Base-by-base conservation (phyloP, 2,113 vertebrate species). In the Oostethus manadensis region DNA sequence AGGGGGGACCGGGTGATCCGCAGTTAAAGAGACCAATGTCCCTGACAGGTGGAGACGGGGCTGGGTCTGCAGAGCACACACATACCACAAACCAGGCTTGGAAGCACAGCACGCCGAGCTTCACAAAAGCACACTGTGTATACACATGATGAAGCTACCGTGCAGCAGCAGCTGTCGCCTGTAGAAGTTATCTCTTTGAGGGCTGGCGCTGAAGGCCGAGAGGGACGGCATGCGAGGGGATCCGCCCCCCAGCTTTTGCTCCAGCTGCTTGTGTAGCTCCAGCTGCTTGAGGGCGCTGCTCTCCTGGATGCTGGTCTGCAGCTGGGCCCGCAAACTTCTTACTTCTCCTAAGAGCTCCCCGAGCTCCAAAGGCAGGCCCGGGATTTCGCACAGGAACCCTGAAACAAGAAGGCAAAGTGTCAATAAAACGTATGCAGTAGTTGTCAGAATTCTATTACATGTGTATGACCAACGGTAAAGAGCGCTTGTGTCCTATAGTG, bases 21-120 rank as follows among this genome's bases (percentile, higher is more conserved):
- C 87, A 79, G 70, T 89, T 89, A 79, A 87, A 92, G 56, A 91
- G 86, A 73, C 92, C 93, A 56, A 93, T 88, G 47, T 98, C 94
- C 60, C 93, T 90, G 75, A 96, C 94, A 0, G 94, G 94, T 72
- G 94, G 94, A 78, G 94, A 98, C 1, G 89, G 91, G 68, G 88
- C 90, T 1, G 91, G 87, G 78, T 93, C 93, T 94, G 84, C 46
- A 78, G 84, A 58, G 59, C 64, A 78, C 75, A 89, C 73, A 82
- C 13, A 85, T 17, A 73, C 22, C 72, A 76, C 67, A 84, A 64
- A 64, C 51, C 61, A 66, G 51, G 67, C 80, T 77, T 60, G 76
- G 61, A 70, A 51, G 66, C 60, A 77, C 54, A 20, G 56, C 75
- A 76, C 49, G 64, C 65, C 69, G 62, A 66, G 6, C 59, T 64